These are phyloP conservation scores for Drosophila athabasca DNA, from an alignment of 1,140 invertebrate genomes.

Conservation along the genomic window DNA sequence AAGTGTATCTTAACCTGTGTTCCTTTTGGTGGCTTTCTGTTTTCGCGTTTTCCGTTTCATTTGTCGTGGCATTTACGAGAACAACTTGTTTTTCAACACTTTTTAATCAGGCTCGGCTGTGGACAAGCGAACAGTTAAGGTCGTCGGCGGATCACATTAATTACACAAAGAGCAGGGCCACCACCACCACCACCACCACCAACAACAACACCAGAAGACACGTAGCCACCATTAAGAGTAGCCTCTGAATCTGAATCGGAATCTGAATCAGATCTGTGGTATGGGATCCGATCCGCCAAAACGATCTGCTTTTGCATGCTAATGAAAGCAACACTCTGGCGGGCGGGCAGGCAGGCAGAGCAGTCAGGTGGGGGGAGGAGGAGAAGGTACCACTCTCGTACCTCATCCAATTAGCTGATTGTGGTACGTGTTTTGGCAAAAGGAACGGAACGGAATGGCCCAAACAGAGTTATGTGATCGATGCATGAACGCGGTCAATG, in stretches of 20 bases:
- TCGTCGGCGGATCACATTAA: slow-evolving; percentile 73
- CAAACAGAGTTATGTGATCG: slow-evolving; percentile 56
- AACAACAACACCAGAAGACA: slow-evolving; percentile 59
- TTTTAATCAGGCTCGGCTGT: slow-evolving; percentile 71
- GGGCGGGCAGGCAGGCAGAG: slow-evolving; percentile 19
- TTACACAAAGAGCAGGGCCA: slow-evolving; percentile 56
- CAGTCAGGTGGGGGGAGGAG: too few species aligned
- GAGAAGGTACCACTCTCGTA: not conserved
- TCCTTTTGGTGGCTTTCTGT: not conserved
- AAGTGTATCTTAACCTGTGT: too few species aligned
- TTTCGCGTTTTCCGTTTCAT: slow-evolving; percentile 56
- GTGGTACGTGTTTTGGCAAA: slow-evolving; percentile 76
- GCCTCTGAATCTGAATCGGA: slow-evolving; percentile 16
- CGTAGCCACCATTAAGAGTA: slow-evolving; percentile 66
- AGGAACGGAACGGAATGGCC: slow-evolving; percentile 8
- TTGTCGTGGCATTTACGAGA: slow-evolving; percentile 32
- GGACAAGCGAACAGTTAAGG: slow-evolving; percentile 75
- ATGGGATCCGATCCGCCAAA: slow-evolving; percentile 35
- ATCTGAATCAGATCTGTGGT: too few species aligned
- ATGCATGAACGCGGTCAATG: slow-evolving; percentile 67
- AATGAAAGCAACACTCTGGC: slow-evolving; percentile 73
- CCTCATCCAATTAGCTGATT: slow-evolving; percentile 76
- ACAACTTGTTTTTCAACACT: slow-evolving; percentile 79
- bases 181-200: slow-evolving; percentile 20
- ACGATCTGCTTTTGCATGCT: slow-evolving; percentile 62